Conservation (phyloP, 2,888 invertebrate species). For the Dasypolia templi region DNA sequence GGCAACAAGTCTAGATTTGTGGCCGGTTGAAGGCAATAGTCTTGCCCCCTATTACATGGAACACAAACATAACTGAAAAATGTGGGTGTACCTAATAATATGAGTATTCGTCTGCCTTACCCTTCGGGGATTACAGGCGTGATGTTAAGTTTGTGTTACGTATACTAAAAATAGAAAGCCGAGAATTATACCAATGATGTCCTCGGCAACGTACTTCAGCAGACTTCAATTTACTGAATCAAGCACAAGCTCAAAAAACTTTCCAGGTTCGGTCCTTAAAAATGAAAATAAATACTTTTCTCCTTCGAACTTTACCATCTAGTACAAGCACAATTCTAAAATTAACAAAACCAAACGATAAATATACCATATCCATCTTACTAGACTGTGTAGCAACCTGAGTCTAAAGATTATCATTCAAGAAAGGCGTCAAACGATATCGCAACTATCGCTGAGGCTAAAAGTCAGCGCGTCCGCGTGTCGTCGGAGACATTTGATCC, state of each 20-base stretch:
- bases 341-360: too few species aligned
- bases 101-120: too few species aligned
- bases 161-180: too few species aligned
- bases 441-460: not conserved
- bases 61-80: too few species aligned
- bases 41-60: too few species aligned
- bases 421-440: constrained; percentile 9
- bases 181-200: not conserved
- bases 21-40: too few species aligned
- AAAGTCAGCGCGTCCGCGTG: not conserved
- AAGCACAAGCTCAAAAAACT: not conserved
- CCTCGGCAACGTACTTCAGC: not conserved
- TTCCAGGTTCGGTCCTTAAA: not conserved
- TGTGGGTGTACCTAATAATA: too few species aligned
- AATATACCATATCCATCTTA: not conserved
- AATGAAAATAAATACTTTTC: not conserved
- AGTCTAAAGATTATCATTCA: constrained; percentile 2
- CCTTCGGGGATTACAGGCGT: too few species aligned
- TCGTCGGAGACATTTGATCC: not conserved
- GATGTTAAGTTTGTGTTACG: not conserved
- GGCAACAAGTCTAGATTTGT: too few species aligned
- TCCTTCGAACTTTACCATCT: not conserved
- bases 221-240: not conserved
- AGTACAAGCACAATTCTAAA: not conserved
- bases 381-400: not conserved